These are phyloP conservation scores for Bombus fervidus DNA, from an alignment of 1,140 invertebrate species.

Conservation along the genomic window DNA sequence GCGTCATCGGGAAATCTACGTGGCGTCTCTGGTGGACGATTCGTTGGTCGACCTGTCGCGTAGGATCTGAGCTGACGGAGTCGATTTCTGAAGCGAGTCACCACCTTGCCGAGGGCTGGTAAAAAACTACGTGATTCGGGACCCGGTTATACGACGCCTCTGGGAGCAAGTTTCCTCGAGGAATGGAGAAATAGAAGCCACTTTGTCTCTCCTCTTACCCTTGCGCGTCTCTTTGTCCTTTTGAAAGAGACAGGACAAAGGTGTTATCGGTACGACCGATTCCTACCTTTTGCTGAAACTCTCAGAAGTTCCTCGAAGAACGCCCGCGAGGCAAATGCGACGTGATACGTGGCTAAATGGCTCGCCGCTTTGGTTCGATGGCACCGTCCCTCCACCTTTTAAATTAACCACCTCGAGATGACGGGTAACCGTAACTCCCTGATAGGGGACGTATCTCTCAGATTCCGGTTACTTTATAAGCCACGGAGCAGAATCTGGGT, in stretches of 20 bases:
- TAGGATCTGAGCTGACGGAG: background rate
- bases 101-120: slow-evolving; percentile 1
- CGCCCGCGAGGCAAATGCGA: background rate
- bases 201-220: background rate
- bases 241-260: background rate
- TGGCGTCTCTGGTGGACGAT: slow-evolving; percentile 12
- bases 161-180: slow-evolving; percentile 18
- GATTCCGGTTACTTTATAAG: background rate
- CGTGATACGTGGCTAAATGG: background rate
- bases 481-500: background rate
- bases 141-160: slow-evolving; percentile 16
- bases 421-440: background rate
- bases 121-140: slow-evolving; percentile 28
- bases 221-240: background rate
- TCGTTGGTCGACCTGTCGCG: background rate
- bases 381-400: background rate
- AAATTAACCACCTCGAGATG: background rate
- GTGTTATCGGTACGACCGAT: slow-evolving; percentile 8
- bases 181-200: slow-evolving; percentile 39
- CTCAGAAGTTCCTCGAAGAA: background rate
- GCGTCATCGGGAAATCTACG: background rate
- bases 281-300: background rate
- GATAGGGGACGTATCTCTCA: background rate
- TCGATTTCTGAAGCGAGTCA: background rate
- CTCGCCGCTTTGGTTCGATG: background rate